Evolutionary conservation across 37 sponge, comb jelly and placozoan species (phyloP), one percentile per base, ranked within the genome.

Genomic region (Halisarca cf. caerulea): DNA sequence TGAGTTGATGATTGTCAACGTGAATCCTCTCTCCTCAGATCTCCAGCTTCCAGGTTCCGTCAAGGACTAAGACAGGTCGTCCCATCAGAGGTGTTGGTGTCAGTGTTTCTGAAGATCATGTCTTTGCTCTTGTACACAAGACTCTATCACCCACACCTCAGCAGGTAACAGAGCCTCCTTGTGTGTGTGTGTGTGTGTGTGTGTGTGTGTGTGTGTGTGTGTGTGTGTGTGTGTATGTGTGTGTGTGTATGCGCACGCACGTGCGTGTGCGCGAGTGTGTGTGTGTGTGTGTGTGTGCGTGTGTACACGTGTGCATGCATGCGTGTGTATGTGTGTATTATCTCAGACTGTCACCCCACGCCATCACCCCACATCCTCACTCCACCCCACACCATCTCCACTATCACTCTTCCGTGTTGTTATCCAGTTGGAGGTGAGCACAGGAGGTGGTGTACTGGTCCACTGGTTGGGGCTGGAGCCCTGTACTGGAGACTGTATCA

Each of bases 381-480:
- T 23, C 25, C 64, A 62, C 64, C 23, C 25, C 23, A 7, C 51
- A 47, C 6, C 64, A 62, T 23, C 30, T 23, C 6, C 64, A 6
- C 64, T 23, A 62, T 23, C 64, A 23, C 64, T 62, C 30, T 27
- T 30, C 64, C 6, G 6, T 15, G 6, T 7, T 23, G 6, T 27
- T 23, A 62, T 23, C 64, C 64, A 80, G 42, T 6, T 68, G 75
- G 59, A 59, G 54, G 11, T 59, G 2, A 3, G 81, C 43, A 87
- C 55, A 5, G 80, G 86, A 35, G 79, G 90, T 75, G 72, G 84
- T 28, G 94, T 81, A 4, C 70, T 93, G 70, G 94, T 93, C 59
- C 89, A 90, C 58, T 93, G 90, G 88, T 36, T 89, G 34, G 88
- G 90, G 6, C 59, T 62, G n/a, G 86, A 87, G 83, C 81, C 84